Percentiles rank a stretch among this genome's conserved stretches.
phyloP scores from a whole-genome alignment of 2,113 vertebrate genomes.

The Channa maculata region DNA sequence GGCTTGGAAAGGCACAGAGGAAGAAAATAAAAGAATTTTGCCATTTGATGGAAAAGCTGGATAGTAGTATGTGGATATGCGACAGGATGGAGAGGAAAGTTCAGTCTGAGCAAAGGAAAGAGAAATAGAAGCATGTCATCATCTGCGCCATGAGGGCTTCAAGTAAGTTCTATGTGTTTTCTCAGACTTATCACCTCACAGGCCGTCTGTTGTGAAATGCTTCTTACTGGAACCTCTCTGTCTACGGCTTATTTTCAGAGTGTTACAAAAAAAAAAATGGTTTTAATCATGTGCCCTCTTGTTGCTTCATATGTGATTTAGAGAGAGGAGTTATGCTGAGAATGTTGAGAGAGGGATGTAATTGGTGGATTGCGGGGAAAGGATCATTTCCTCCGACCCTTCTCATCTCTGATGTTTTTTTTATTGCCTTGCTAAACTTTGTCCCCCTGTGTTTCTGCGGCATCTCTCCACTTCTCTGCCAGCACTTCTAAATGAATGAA shows the following conservation, averaged over 20 bases:
- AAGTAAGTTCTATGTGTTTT: slow-evolving; percentile 66
- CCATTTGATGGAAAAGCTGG: slow-evolving; percentile 37
- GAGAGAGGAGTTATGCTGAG: slow-evolving; percentile 60
- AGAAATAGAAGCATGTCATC: slow-evolving; percentile 49
- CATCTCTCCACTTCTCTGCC: slow-evolving; percentile 15
- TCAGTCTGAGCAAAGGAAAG: slow-evolving; percentile 36
- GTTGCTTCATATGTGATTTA: slow-evolving; percentile 57
- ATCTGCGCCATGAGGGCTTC: slow-evolving; percentile 67
- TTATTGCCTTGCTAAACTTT: slow-evolving; percentile 62
- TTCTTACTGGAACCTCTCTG: background rate
- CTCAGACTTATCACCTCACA: background rate
- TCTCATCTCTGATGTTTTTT: slow-evolving; percentile 64
- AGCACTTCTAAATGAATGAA: slow-evolving; percentile 30
- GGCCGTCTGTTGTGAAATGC: background rate
- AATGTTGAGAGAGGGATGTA: slow-evolving; percentile 69
- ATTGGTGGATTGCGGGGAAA: slow-evolving; percentile 71
- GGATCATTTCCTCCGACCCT: slow-evolving; percentile 63
- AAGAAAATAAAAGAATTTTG: slow-evolving; percentile 23
- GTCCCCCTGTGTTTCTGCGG: slow-evolving; percentile 48
- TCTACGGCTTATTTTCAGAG: slow-evolving; percentile 55
- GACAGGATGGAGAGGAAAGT: slow-evolving; percentile 42
- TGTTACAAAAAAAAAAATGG: background rate
- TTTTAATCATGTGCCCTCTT: slow-evolving; percentile 13
- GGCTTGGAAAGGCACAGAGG: slow-evolving; percentile 27
- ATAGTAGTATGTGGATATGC: slow-evolving; percentile 30